Conservation (phyloP, 2,797 vertebrate genomes). For the Benthosema pterotum region DNA sequence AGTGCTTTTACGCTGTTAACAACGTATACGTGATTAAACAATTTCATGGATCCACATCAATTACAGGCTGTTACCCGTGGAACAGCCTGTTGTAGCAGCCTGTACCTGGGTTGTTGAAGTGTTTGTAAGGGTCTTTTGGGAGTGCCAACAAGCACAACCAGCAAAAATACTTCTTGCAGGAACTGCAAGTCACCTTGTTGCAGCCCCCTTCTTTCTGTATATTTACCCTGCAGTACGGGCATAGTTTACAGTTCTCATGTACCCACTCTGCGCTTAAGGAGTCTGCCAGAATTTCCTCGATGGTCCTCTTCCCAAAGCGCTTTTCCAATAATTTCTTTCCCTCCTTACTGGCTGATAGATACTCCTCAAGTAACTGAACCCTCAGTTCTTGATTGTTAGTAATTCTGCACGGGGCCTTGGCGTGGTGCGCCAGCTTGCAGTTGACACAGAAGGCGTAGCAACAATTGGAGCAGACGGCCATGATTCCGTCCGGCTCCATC, state of each 20-base stretch:
- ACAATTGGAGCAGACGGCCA: too few relatives aligned
- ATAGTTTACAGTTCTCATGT: slow-evolving; percentile 90
- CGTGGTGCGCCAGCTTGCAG: slow-evolving; percentile 93
- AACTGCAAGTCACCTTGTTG: slow-evolving; percentile 96
- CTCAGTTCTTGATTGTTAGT: too few relatives aligned
- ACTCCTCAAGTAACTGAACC: too few relatives aligned
- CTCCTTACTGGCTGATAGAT: slow-evolving; percentile 81
- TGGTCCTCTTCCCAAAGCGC: slow-evolving; percentile 89
- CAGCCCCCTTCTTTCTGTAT: slow-evolving; percentile 97
- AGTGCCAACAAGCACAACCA: slow-evolving; percentile 89
- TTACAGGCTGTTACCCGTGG: too few relatives aligned
- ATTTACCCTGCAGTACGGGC: slow-evolving; percentile 88
- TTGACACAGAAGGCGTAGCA: slow-evolving; percentile 94
- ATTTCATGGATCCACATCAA: too few relatives aligned
- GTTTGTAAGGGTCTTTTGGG: slow-evolving; percentile 88
- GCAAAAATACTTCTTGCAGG: slow-evolving; percentile 91
- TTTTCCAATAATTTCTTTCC: slow-evolving; percentile 88
- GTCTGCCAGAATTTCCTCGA: slow-evolving; percentile 92
- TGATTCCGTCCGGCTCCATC: too few relatives aligned
- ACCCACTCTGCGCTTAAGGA: slow-evolving; percentile 91
- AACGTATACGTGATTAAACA: too few relatives aligned
- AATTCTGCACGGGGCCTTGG: too few relatives aligned
- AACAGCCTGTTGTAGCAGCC: too few relatives aligned
- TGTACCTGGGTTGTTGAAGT: too few relatives aligned
- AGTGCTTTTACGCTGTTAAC: too few relatives aligned